Evolutionary conservation across 2,113 vertebrate genomes (phyloP).

Genomic region (Dicaeum eximium): DNA sequence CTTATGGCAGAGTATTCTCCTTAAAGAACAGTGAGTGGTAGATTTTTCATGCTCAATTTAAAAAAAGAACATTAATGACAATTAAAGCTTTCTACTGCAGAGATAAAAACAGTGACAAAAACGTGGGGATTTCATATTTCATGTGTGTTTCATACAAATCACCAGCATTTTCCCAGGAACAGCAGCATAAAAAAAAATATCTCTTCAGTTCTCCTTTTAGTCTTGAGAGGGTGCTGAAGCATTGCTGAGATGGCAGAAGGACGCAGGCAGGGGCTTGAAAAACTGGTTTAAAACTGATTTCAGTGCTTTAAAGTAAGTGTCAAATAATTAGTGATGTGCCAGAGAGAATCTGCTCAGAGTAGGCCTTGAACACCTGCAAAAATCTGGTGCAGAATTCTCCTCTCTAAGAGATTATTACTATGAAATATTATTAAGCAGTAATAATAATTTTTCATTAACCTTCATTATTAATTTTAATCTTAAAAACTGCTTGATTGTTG

Average conservation of each 20-base stretch:
- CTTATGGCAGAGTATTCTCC: background rate
- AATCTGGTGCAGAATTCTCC: background rate
- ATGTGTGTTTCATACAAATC: background rate
- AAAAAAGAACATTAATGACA: background rate
- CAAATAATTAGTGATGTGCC: background rate
- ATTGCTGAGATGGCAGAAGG: background rate
- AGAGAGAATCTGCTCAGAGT: background rate
- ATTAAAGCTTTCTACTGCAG: background rate
- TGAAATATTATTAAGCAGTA: background rate
- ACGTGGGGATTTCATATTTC: background rate
- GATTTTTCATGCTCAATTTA: background rate
- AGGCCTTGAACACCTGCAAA: background rate
- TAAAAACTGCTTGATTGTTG: background rate
- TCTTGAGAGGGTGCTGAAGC: slow-evolving; percentile 50
- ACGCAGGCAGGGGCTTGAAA: background rate
- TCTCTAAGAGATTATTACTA: background rate
- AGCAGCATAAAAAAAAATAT: background rate
- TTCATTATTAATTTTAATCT: background rate
- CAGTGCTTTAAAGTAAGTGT: background rate
- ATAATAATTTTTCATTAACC: background rate
- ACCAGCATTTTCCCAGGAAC: background rate
- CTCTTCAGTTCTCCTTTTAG: slow-evolving; percentile 1
- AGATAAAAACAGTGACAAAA: background rate
- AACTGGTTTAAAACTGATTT: background rate
- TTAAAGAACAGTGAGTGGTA: background rate